phyloP scores from a whole-genome alignment of 2,113 vertebrate species.

The Murina feae region DNA sequence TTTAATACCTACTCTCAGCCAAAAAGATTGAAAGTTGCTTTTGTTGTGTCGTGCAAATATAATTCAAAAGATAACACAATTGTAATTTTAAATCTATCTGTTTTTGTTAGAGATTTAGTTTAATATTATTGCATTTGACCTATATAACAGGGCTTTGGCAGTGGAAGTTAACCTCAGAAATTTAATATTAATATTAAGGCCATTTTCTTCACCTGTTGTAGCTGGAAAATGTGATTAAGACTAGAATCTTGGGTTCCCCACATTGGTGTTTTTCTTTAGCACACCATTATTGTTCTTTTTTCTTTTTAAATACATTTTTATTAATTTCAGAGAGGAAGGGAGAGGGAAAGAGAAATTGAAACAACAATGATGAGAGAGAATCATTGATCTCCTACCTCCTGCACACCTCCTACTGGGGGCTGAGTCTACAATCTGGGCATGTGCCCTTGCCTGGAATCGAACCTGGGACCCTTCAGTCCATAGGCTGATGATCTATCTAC shows the following conservation, averaged over 20 bases:
- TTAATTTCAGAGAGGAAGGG: too few relatives aligned
- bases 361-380: too few relatives aligned
- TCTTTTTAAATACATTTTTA: too few relatives aligned
- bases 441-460: too few relatives aligned
- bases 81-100: conserved; percentile 7
- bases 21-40: conserved; percentile 18
- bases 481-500: too few relatives aligned
- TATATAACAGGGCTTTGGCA: neutral
- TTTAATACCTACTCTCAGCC: conserved; percentile 21
- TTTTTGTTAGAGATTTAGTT: conserved; percentile 27
- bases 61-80: neutral
- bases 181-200: neutral
- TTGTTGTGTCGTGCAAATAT: conserved; percentile 20
- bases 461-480: too few relatives aligned
- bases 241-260: neutral
- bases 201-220: neutral
- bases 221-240: neutral
- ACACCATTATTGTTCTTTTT: neutral
- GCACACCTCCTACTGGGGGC: too few relatives aligned
- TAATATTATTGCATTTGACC: neutral
- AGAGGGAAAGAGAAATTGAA: too few relatives aligned
- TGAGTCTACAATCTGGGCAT: too few relatives aligned
- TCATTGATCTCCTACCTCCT: too few relatives aligned
- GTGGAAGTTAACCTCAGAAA: neutral
- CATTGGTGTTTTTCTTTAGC: neutral